Evolutionary conservation across 2,888 invertebrate genomes (phyloP), one percentile per base, ranked within the genome.

Genomic region (Lathronympha strigana): DNA sequence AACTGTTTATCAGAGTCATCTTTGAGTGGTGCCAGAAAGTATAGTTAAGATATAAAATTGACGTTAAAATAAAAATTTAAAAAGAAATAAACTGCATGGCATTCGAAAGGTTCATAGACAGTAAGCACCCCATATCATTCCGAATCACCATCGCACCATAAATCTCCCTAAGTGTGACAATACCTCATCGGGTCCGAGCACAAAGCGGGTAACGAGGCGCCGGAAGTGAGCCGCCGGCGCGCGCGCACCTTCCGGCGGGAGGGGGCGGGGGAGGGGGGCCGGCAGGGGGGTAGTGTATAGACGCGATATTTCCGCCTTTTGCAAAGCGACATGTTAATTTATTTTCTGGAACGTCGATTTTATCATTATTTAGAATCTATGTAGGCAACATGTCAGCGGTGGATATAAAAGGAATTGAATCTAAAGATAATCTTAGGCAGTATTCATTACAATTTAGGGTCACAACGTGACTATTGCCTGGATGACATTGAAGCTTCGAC

Each of bases 241-340:
- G 73, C 76, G 75, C 77, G 69, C 73, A 72, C 72, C 67, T 68
- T 71, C 68, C 60, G 72, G 71, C 77, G 81, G 79, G 79, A 76
- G 78, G 77, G 73, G 72, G 76, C 13, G 19, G 31, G n/a, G n/a
- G 36, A 6, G 47, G 15, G 21, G 13, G 33, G n/a, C n/a, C n/a
- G n/a, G n/a, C n/a, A 23, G 33, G 8, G n/a, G 47, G 19, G 60
- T 25, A 49, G 49, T 49, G 57, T 43, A 49, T 57, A 45, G 57
- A 57, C 43, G 33, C 57, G 63, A 63, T 63, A 58, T 64, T 64
- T 64, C 64, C 64, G 58, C 58, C 43, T 45, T 36, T 38, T 43
- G 58, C 23, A 33, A 33, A 23, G 51, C 25, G 43, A 57, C 51
- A 60, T 64, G 64, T 51, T 64, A 60, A 64, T 64, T 58, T 45